Evolutionary conservation across 2,888 invertebrate species (phyloP).

Genomic region (Drosophila maculinotata): DNA sequence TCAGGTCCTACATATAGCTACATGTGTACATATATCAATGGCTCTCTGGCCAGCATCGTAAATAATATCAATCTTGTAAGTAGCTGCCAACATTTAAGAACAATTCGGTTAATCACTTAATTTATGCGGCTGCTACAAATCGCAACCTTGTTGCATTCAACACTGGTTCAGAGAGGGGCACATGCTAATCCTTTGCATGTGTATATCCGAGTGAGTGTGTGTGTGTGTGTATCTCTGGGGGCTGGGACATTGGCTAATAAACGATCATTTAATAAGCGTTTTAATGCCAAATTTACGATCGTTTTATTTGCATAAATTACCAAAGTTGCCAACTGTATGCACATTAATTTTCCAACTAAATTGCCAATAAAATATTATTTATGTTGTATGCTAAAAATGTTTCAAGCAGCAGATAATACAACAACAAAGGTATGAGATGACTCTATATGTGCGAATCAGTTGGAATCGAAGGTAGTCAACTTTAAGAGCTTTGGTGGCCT

Average conservation of each 20-base stretch:
- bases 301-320: slow-evolving; percentile 83
- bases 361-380: slow-evolving; percentile 83
- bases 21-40: slow-evolving; percentile 37
- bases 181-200: slow-evolving; percentile 40
- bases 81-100: slow-evolving; percentile 74
- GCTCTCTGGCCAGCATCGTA: slow-evolving; percentile 40
- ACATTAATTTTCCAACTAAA: slow-evolving; percentile 79
- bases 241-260: slow-evolving; percentile 61
- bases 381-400: slow-evolving; percentile 67
- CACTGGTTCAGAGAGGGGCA: slow-evolving; percentile 2
- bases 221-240: slow-evolving; percentile 1
- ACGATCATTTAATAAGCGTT: slow-evolving; percentile 80
- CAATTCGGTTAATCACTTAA: slow-evolving; percentile 77
- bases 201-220: slow-evolving; percentile 2
- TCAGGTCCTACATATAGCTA: slow-evolving; percentile 4
- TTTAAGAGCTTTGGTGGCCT: slow-evolving; percentile 56
- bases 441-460: slow-evolving; percentile 40
- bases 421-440: slow-evolving; percentile 29
- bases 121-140: slow-evolving; percentile 72
- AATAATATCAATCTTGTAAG: slow-evolving; percentile 70
- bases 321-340: slow-evolving; percentile 75
- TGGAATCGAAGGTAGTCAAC: slow-evolving; percentile 48
- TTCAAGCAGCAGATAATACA: slow-evolving; percentile 32
- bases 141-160: slow-evolving; percentile 69
- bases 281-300: slow-evolving; percentile 83